Percentiles rank a stretch among this genome's conserved stretches.
These are phyloP conservation scores for Vidua macroura DNA, from an alignment of 2,113 vertebrate species.

Conservation along the genomic window DNA sequence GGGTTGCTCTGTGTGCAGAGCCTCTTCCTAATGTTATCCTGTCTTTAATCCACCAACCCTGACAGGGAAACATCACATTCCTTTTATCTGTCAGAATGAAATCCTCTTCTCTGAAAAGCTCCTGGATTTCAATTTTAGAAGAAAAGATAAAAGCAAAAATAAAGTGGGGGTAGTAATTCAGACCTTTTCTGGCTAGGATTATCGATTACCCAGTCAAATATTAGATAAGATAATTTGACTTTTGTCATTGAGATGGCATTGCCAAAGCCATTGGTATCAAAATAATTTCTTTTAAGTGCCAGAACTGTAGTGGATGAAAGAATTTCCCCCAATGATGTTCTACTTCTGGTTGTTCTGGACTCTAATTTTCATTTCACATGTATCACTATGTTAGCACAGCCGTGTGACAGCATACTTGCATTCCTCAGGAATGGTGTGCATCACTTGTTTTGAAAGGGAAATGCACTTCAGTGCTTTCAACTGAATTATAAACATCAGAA, in stretches of 20 bases:
- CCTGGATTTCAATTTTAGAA: conserved; percentile 41
- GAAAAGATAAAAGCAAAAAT: conserved; percentile 31
- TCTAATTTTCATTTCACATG: background rate
- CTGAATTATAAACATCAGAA: conserved; percentile 23
- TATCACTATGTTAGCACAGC: background rate
- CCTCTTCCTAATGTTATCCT: conserved; percentile 4
- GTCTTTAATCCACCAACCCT: background rate
- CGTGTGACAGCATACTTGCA: background rate
- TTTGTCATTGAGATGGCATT: background rate
- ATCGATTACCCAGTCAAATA: background rate
- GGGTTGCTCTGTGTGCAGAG: background rate
- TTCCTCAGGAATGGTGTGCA: background rate
- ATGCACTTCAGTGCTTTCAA: background rate
- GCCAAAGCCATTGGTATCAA: background rate
- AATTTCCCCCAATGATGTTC: background rate
- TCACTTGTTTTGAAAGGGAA: background rate
- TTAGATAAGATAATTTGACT: background rate
- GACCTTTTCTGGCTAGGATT: background rate
- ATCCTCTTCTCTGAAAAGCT: background rate
- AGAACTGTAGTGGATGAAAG: background rate
- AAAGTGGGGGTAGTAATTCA: conserved; percentile 10
- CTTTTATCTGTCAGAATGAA: conserved; percentile 53
- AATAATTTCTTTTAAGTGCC: background rate
- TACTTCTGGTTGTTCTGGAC: background rate
- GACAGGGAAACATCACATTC: background rate